Conservation (phyloP, 2,797 vertebrate genomes). For the Liasis olivaceus region DNA sequence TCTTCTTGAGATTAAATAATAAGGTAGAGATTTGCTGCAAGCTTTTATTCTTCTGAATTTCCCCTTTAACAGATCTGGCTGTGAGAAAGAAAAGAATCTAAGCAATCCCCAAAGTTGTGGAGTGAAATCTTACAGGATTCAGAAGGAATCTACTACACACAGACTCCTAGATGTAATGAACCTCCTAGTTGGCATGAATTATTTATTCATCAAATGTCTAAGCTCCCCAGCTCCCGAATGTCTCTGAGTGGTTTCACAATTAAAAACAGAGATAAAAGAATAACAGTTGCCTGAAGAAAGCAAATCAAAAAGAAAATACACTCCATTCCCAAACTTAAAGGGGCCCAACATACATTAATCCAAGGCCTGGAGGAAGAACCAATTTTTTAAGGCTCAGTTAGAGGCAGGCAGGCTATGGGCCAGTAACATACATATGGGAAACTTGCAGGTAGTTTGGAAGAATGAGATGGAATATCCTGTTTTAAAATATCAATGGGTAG, state of each 20-base stretch:
- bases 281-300: neutral
- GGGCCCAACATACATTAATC: too few relatives aligned
- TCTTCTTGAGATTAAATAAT: neutral
- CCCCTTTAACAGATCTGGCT: neutral
- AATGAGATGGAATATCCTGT: too few relatives aligned
- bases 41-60: neutral
- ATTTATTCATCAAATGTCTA: neutral
- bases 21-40: neutral
- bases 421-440: too few relatives aligned
- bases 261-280: neutral
- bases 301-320: neutral
- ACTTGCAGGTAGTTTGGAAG: too few relatives aligned
- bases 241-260: neutral
- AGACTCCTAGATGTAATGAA: neutral
- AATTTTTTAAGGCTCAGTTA: too few relatives aligned
- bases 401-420: too few relatives aligned
- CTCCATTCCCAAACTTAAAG: too few relatives aligned
- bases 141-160: neutral
- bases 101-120: neutral
- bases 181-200: neutral
- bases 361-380: too few relatives aligned
- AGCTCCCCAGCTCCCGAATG: neutral
- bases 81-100: neutral
- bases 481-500: too few relatives aligned
- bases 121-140: neutral